Percentiles rank a stretch among this genome's conserved stretches.
These are phyloP conservation scores for Andrena cerasifolii DNA, from an alignment of 1,140 invertebrate genomes.

Conservation along the genomic window DNA sequence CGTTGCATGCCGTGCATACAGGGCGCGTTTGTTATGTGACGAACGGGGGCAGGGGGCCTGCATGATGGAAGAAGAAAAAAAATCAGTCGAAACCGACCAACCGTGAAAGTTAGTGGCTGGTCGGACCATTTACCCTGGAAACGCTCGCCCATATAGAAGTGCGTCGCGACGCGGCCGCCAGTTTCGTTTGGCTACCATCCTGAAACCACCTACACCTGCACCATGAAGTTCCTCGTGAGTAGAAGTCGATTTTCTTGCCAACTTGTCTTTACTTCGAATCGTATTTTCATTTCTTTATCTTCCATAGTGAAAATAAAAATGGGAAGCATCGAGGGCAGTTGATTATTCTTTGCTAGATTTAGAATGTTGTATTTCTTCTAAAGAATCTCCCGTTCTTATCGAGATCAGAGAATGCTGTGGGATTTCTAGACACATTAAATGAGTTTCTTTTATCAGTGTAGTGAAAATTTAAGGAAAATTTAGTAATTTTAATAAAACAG, in stretches of 20 bases:
- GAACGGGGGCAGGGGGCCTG: constrained; percentile 20
- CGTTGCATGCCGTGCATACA: constrained; percentile 66
- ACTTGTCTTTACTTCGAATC: background rate
- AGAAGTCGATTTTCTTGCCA: background rate
- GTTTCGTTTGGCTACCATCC: constrained; percentile 75
- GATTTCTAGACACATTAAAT: background rate
- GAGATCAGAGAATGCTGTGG: background rate
- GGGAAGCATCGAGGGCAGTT: background rate
- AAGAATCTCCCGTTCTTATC: background rate
- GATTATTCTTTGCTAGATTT: no score
- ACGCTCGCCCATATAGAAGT: constrained; percentile 80
- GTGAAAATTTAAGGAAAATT: background rate
- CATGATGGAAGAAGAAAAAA: constrained; percentile 56
- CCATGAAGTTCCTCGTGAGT: constrained; percentile 79
- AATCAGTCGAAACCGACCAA: constrained; percentile 68
- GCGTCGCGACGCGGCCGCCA: constrained; percentile 71
- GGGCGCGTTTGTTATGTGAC: constrained; percentile 51
- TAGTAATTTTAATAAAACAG: background rate
- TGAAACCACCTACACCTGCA: constrained; percentile 71
- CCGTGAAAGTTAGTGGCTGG: constrained; percentile 72
- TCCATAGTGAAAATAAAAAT: background rate
- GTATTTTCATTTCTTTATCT: no score
- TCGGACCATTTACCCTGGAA: constrained; percentile 48
- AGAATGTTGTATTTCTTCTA: background rate
- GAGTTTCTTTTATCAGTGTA: no score